phyloP scores from a whole-genome alignment of 2,888 invertebrate genomes.

The Ferrisia virgata region DNA sequence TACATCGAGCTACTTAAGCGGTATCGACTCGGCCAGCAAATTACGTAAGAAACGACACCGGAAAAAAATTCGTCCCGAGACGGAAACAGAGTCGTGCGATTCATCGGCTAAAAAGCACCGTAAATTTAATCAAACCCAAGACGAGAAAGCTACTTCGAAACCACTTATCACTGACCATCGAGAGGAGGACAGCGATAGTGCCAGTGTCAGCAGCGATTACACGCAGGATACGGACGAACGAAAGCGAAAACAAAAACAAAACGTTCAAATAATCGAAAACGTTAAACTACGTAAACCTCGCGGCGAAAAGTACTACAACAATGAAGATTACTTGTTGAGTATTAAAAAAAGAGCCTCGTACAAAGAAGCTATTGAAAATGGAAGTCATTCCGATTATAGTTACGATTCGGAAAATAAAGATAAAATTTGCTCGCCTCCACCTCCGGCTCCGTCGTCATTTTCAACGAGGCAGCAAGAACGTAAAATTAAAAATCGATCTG shows the following conservation, averaged over 20 bases:
- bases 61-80: background rate
- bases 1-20: background rate
- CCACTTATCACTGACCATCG: background rate
- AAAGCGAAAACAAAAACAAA: too few relatives aligned
- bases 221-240: background rate
- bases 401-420: background rate
- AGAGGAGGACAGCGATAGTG: background rate
- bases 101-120: background rate
- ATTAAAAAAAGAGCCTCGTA: background rate
- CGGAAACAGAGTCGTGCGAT: background rate
- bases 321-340: conserved; percentile 10
- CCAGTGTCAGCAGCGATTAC: background rate
- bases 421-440: background rate
- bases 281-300: background rate
- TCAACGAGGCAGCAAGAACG: background rate
- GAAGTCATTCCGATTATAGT: background rate
- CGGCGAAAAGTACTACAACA: background rate
- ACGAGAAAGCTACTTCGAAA: background rate
- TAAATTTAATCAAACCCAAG: background rate
- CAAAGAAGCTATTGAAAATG: conserved; percentile 1
- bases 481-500: background rate
- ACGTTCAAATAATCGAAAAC: background rate
- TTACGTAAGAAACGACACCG: background rate
- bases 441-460: too few relatives aligned
- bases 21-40: background rate